Base-by-base conservation (phyloP, 92 coral and sea anemone genomes). In the Palythoa grandiflora region DNA sequence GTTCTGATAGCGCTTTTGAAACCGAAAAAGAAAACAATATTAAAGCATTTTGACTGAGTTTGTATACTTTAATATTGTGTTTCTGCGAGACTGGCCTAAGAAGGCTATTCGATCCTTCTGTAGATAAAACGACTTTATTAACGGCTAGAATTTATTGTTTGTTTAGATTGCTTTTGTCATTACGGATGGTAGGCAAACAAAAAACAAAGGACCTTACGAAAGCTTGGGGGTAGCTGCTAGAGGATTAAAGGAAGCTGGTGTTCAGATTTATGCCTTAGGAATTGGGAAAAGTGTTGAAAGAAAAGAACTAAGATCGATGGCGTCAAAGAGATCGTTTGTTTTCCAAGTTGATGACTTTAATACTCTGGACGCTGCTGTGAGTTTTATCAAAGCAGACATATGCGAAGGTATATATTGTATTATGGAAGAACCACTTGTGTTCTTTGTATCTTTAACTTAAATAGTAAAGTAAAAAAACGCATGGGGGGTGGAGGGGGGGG, bases 181-280 rank as follows among this genome's bases (percentile, higher is more conserved):
- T 80, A 80, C 85, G 6, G 85, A 80, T 80, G 85, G 85, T 8
- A 63, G 39, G 5, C 85, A 80, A 20, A 80, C 85, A 5, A 80
- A 80, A 35, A 38, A 57, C 68, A 87, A 77, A 9, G 89, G 74
- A 48, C 28, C 78, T 51, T 80, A 38, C 63, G 83, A 90, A 65
- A 36, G 65, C 28, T 12, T 80, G 2, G 40, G 47, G 6, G 61
- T 61, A 14, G 85, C 85, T 65, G 65, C 85, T 38, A 65, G 73
- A 38, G 85, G 74, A 6, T 36, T 80, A 17, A 80, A 80, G 20
- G 19, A n/a, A n/a, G 54, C 59, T 2, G 85, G 75, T 11, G 85
- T 80, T 1, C 60, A 63, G 54, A 47, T 80, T 15, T 80, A 40
- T 65, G 85, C 57, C 21, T 39, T 80, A 71, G 85, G 85, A 37